Percentiles rank a stretch among this genome's conserved stretches.
Conservation (phyloP, 2,888 invertebrate species). For the Sarcophaga variegata region DNA sequence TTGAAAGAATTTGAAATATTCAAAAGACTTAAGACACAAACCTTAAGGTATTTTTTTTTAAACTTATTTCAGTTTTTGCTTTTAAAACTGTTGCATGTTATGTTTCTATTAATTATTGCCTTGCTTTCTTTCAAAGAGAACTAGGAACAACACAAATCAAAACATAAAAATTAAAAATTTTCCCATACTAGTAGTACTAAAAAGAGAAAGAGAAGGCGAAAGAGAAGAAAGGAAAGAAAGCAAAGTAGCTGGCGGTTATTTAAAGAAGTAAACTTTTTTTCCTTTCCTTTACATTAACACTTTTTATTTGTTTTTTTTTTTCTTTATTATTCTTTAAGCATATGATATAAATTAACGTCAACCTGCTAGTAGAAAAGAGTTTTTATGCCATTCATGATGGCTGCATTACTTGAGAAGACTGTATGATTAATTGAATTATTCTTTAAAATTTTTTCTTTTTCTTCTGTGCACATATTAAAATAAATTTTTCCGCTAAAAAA, state of each 20-base stretch:
- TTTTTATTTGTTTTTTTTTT: slow-evolving; percentile 1
- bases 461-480: slow-evolving; percentile 26
- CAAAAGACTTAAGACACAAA: too few species aligned
- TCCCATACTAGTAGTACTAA: slow-evolving; percentile 45
- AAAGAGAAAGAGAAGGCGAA: neutral
- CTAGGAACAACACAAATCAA: neutral
- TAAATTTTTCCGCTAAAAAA: too few species aligned
- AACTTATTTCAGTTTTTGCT: neutral
- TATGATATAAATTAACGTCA: slow-evolving; percentile 54
- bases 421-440: slow-evolving; percentile 66
- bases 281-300: slow-evolving; percentile 25
- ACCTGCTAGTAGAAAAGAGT: slow-evolving; percentile 4
- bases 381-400: slow-evolving; percentile 20
- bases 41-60: too few species aligned
- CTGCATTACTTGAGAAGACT: slow-evolving; percentile 24
- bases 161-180: slow-evolving; percentile 2
- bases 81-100: slow-evolving; percentile 22
- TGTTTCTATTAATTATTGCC: slow-evolving; percentile 29
- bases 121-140: neutral
- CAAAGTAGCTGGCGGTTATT: slow-evolving; percentile 4
- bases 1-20: too few species aligned
- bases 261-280: neutral
- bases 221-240: neutral
- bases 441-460: slow-evolving; percentile 6
- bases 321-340: neutral